Percentiles rank a stretch among this genome's conserved stretches.
phyloP scores from a whole-genome alignment of 2,797 vertebrate species.

The Emys orbicularis region DNA sequence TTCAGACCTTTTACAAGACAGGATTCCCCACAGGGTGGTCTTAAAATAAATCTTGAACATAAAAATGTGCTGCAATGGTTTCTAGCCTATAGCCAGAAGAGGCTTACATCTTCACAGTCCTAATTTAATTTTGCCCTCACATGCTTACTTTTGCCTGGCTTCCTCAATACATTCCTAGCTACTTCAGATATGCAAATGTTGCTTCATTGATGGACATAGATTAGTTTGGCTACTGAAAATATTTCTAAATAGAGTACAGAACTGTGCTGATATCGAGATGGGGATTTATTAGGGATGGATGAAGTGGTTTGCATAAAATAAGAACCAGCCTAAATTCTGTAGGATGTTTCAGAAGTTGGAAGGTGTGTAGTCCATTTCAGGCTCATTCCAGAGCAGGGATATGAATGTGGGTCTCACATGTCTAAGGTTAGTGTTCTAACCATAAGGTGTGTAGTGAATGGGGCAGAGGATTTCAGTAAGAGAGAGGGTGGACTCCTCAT shows the following conservation, averaged over 20 bases:
- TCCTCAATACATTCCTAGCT: conserved; percentile 38
- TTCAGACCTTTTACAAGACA: conserved; percentile 4
- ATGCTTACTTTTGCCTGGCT: conserved; percentile 36
- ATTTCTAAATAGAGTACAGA: conserved; percentile 23
- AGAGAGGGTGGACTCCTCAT: background rate
- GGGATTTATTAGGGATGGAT: background rate
- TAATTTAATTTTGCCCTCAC: conserved; percentile 56
- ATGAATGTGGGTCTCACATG: background rate
- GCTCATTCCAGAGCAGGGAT: background rate
- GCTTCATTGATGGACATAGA: background rate
- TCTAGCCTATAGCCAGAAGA: conserved; percentile 43
- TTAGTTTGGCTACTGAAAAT: background rate
- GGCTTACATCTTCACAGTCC: conserved; percentile 35
- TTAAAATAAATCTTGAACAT: conserved; percentile 30
- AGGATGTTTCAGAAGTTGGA: background rate
- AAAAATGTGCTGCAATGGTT: conserved; percentile 8
- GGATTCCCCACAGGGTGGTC: background rate
- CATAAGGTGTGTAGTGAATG: background rate
- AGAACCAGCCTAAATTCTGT: conserved; percentile 31
- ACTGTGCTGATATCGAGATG: background rate
- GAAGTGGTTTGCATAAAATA: conserved; percentile 25
- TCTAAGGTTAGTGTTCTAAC: background rate
- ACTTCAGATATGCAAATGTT: conserved; percentile 17
- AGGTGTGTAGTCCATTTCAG: background rate
- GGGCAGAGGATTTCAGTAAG: background rate